phyloP scores from a whole-genome alignment of 2,113 vertebrate species.

The Nothoprocta perdicaria region DNA sequence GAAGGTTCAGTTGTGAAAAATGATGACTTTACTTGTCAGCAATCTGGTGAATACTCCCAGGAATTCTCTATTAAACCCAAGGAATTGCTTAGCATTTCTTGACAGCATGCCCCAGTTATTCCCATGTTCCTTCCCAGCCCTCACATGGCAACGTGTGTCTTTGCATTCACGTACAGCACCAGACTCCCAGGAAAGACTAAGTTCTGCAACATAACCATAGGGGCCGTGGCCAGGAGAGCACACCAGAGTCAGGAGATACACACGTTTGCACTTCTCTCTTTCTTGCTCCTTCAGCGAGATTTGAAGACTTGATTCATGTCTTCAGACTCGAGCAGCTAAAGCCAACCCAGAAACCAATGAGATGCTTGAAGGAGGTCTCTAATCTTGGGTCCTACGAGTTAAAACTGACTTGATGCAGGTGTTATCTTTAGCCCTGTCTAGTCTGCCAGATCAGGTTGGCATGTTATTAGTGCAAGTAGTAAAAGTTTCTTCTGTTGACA shows the following conservation, averaged over 20 bases:
- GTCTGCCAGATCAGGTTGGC: background rate
- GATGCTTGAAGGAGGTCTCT: background rate
- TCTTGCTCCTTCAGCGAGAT: background rate
- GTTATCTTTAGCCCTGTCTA: background rate
- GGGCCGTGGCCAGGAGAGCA: background rate
- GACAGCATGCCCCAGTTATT: background rate
- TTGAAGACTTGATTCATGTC: background rate
- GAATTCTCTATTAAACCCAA: slow-evolving; percentile 13
- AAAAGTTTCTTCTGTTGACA: background rate
- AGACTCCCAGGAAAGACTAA: background rate
- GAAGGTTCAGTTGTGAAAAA: background rate
- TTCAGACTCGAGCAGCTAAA: background rate
- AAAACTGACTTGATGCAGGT: background rate
- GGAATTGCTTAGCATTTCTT: slow-evolving; percentile 32
- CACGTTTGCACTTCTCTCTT: background rate
- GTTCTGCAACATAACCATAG: background rate
- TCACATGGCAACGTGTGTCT: background rate
- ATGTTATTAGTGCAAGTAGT: background rate
- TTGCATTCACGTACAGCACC: background rate
- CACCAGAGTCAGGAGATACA: background rate
- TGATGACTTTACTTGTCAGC: background rate
- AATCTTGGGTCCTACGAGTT: background rate
- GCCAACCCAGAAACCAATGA: background rate
- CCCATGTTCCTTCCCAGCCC: background rate
- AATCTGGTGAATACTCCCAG: background rate